A percentile compares a stretch with the other conserved stretches of the same genome.
Evolutionary conservation across 2,888 invertebrate species (phyloP).

Genomic region (Bombylius discolor): DNA sequence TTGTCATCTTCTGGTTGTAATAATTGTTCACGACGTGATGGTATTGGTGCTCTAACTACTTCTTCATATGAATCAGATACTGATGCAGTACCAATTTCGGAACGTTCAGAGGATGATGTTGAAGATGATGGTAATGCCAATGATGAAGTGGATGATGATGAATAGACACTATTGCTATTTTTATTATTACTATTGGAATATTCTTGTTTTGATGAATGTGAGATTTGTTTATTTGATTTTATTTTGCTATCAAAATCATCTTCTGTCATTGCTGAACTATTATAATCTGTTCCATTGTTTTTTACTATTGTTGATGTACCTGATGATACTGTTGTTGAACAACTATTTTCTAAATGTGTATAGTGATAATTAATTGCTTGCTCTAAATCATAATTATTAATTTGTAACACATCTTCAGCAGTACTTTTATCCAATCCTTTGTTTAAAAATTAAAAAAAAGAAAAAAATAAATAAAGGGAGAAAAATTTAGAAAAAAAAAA

Average conservation of each 20-base stretch:
- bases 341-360: background rate
- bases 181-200: background rate
- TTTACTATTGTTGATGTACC: background rate
- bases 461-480: background rate
- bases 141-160: background rate
- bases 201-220: too few relatives aligned
- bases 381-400: background rate
- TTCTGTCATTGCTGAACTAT: too few relatives aligned
- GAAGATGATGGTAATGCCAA: background rate
- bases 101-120: background rate
- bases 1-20: conserved; percentile 34
- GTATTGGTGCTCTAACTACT: conserved; percentile 32
- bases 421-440: background rate
- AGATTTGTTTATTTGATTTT: too few relatives aligned
- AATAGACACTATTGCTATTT: background rate
- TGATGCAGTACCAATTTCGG: background rate
- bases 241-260: too few relatives aligned
- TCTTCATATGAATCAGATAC: conserved; percentile 17
- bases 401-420: background rate
- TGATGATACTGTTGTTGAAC: background rate
- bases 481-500: background rate
- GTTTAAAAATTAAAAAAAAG: background rate
- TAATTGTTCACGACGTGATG: conserved; percentile 32
- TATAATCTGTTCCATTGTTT: too few relatives aligned
- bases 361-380: background rate